Evolutionary conservation across 2,888 invertebrate species (phyloP), one percentile per base, ranked within the genome.

Genomic region (Yponomeuta malinellus): DNA sequence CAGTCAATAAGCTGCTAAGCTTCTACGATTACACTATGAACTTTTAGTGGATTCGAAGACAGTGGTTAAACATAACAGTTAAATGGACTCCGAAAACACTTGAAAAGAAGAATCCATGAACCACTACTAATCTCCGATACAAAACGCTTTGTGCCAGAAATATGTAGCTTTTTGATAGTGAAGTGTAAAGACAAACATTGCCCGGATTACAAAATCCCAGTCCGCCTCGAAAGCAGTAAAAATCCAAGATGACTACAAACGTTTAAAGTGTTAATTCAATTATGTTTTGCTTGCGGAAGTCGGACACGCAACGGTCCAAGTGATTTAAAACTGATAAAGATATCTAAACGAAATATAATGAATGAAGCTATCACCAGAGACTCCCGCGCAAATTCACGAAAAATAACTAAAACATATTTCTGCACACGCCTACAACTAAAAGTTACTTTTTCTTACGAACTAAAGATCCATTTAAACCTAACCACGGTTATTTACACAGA

Each of bases 401-500:
- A 65, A 65, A 65, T 31, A 65, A 65, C 65, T 65, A 65, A 48
- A 66, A 69, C 33, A 33, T 31, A 66, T 66, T 70, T 66, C 65
- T 70, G 23, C 70, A 65, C 10, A 66, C 48, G 12, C 48, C 63
- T 70, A 70, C 70, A 66, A 31, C 31, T 33, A 48, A 29, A 68
- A 48, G 2, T 68, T 48, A 48, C 48, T 74, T 66, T 72, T n/a
- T 12, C 76, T 75, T 76, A 76, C 75, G 72, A 74, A 77, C 77
- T 72, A 71, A 64, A 72, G 66, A 72, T 73, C 72, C 73, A 59
- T 59, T 59, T 59, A 59, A 59, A 15, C 52, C 52, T 72, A 72
- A 68, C 73, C 72, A 63, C 68, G 69, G 73, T 68, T 76, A 77
- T 77, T 72, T 75, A 77, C 77, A 76, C 68, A 29, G 48, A 48